Conservation (phyloP, 2,113 vertebrate species). For the Chamaetylas fuelleborni region DNA sequence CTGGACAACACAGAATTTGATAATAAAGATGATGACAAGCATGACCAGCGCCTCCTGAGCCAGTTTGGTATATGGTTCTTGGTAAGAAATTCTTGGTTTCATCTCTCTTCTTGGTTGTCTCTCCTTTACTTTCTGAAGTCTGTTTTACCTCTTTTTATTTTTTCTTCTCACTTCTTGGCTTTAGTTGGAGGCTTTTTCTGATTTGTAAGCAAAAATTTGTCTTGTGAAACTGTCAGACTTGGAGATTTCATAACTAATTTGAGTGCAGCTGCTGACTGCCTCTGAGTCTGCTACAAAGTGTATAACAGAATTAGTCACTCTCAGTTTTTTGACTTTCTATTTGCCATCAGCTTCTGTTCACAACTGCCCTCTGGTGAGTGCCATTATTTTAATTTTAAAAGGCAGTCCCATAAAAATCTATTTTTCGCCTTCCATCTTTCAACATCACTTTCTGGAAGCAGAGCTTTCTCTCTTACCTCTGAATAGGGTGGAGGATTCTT, state of each 20-base stretch:
- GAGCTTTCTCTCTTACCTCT: background rate
- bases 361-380: background rate
- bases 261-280: background rate
- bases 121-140: background rate
- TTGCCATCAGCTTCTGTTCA: background rate
- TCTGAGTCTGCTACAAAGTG: background rate
- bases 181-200: background rate
- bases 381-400: background rate
- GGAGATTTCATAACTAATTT: background rate
- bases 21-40: constrained; percentile 98
- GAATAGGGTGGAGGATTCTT: background rate
- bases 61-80: constrained; percentile 99
- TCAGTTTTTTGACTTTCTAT: background rate
- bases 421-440: background rate
- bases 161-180: background rate
- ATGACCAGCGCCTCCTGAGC: constrained; percentile 95
- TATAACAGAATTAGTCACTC: background rate
- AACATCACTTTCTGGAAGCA: background rate
- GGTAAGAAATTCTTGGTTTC: constrained; percentile 70
- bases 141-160: background rate
- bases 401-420: background rate
- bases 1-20: constrained; percentile 97
- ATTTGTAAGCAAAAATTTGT: background rate
- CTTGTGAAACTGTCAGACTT: background rate
- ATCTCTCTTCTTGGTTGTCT: background rate